These are phyloP conservation scores for Pachliopta kotzebuea DNA, from an alignment of 2,888 invertebrate genomes.

Conservation along the genomic window DNA sequence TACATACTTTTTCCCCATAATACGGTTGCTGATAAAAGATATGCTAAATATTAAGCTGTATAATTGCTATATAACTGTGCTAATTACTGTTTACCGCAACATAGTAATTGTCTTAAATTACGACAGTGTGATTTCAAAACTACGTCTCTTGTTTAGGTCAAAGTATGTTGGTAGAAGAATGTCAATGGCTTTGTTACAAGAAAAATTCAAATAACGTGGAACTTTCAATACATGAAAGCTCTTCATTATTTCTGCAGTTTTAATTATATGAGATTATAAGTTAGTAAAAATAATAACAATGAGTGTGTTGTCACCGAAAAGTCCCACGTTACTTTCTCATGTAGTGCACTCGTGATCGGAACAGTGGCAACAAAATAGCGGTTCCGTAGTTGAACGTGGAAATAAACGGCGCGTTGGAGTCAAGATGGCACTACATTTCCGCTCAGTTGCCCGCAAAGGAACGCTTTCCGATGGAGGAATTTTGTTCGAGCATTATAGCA, in stretches of 20 bases:
- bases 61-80: too few relatives aligned
- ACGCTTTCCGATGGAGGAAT: slow-evolving; percentile 53
- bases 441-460: slow-evolving; percentile 57
- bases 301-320: slow-evolving; percentile 2
- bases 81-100: too few relatives aligned
- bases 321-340: slow-evolving; percentile 10
- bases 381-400: slow-evolving; percentile 49
- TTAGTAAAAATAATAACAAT: not conserved
- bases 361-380: slow-evolving; percentile 46
- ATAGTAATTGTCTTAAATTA: too few relatives aligned
- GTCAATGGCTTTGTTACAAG: too few relatives aligned
- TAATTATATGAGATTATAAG: not conserved
- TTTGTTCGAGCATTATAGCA: slow-evolving; percentile 42
- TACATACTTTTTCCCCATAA: too few relatives aligned
- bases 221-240: not conserved
- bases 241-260: not conserved
- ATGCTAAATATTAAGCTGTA: too few relatives aligned
- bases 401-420: slow-evolving; percentile 56
- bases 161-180: too few relatives aligned
- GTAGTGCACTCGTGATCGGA: slow-evolving; percentile 41
- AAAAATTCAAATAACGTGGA: too few relatives aligned
- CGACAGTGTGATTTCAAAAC: too few relatives aligned
- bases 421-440: slow-evolving; percentile 60
- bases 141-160: too few relatives aligned
- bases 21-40: too few relatives aligned